Evolutionary conservation across 2,797 vertebrate genomes (phyloP).

Genomic region (Arnoldichthys spilopterus): DNA sequence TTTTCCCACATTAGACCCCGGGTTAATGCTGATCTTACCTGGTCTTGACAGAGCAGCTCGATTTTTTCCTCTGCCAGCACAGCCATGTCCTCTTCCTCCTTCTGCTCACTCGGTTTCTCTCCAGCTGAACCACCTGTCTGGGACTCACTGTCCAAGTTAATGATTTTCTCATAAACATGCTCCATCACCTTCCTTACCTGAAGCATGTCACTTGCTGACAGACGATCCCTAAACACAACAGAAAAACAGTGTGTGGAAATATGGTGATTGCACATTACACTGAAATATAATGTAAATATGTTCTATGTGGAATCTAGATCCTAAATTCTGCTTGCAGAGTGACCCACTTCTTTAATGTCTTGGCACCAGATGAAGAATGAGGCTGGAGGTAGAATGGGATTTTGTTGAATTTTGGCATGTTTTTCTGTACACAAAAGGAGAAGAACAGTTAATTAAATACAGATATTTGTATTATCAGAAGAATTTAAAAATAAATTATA

Average conservation of each 20-base stretch:
- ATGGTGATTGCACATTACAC: background rate
- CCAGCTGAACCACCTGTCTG: constrained; percentile 86
- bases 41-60: constrained; percentile 87
- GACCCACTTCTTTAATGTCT: constrained; percentile 90
- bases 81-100: constrained; percentile 87
- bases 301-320: too few species aligned
- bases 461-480: too few species aligned
- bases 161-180: constrained; percentile 89
- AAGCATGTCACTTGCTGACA: constrained; percentile 89
- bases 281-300: background rate
- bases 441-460: background rate
- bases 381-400: constrained; percentile 93
- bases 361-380: constrained; percentile 88
- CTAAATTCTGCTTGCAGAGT: background rate
- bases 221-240: constrained; percentile 74
- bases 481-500: too few species aligned
- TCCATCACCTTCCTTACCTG: constrained; percentile 90
- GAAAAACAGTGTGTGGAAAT: too few species aligned
- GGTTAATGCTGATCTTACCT: constrained; percentile 68
- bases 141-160: constrained; percentile 86
- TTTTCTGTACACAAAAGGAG: constrained; percentile 79
- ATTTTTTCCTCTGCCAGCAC: constrained; percentile 87
- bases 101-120: constrained; percentile 85
- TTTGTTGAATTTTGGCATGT: constrained; percentile 94
- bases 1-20: background rate